These are phyloP conservation scores for Ylistrum balloti DNA, from an alignment of 1,140 invertebrate genomes.

Conservation along the genomic window DNA sequence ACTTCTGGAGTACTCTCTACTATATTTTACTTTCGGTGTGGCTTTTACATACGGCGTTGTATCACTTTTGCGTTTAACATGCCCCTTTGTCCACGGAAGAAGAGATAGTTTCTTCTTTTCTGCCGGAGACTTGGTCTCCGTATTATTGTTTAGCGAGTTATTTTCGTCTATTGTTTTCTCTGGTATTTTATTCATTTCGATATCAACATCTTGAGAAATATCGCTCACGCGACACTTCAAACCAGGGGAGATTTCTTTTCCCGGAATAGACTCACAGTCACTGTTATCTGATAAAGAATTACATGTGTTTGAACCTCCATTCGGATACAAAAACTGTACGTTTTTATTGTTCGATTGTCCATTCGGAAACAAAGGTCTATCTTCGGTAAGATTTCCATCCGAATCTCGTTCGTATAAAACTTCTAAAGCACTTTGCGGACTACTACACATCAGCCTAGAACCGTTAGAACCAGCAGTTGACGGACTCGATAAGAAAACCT, in stretches of 20 bases:
- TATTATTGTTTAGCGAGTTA: neutral
- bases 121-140: neutral
- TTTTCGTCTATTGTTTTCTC: neutral
- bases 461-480: constrained; percentile 13
- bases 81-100: neutral
- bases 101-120: neutral
- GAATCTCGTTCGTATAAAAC: neutral
- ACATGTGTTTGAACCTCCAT: neutral
- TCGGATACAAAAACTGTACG: neutral
- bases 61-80: neutral
- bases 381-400: neutral
- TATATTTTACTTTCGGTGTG: neutral
- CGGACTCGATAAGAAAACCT: constrained; percentile 53
- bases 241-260: neutral
- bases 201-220: neutral
- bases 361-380: neutral
- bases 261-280: neutral
- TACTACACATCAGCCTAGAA: neutral
- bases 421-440: neutral
- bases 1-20: neutral
- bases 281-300: neutral
- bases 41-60: neutral
- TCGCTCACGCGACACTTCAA: neutral
- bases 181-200: neutral
- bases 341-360: neutral